Base-by-base conservation (phyloP, 2,797 vertebrate genomes). In the Poeciliopsis turneri region DNA sequence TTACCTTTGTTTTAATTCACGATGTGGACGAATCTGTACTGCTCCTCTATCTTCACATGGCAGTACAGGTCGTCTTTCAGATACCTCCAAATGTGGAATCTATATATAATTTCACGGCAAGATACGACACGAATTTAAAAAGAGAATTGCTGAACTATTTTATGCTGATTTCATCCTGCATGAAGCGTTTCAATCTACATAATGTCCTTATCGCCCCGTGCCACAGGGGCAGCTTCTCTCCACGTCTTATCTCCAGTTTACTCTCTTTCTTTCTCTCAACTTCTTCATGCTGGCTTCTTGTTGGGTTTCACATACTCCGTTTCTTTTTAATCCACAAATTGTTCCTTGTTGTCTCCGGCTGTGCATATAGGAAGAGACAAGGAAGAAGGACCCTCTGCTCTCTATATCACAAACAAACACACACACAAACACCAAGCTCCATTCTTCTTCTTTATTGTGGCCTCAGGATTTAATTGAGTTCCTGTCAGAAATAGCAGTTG, bases 401-500 rank as follows among this genome's bases (percentile, higher is more conserved):
- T 70, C 46, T 45, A 70, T 46, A 46, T 45, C 68, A 70, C 25
- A 70, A 70, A 70, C 25, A 70, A 70, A 70, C 25, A 70, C 28
- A 46, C 47, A 15, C 64, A 74, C 57, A 76, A 77, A 78, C 72
- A 43, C 72, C 71, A 30, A 20, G 69, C 64, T 43, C 68, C 0
- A 2, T 77, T 84, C 55, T 57, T 86, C 80, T 70, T 70, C 68
- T 70, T 75, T 75, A 84, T 82, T 82, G 61, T 61, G 49, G 77
- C 85, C 79, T 72, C 72, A 66, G 80, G 85, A 89, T 88, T 88
- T 90, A 92, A 92, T 90, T 92, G 92, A 92, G 77, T 91, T 91
- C 36, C 88, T 91, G 92, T 89, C 92, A 93, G 78, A 89, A 91
- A 87, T 89, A 89, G 87, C 81, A 93, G 86, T 88, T 88, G 79